phyloP scores from a whole-genome alignment of 2,113 vertebrate genomes.

The Probosciger aterrimus region DNA sequence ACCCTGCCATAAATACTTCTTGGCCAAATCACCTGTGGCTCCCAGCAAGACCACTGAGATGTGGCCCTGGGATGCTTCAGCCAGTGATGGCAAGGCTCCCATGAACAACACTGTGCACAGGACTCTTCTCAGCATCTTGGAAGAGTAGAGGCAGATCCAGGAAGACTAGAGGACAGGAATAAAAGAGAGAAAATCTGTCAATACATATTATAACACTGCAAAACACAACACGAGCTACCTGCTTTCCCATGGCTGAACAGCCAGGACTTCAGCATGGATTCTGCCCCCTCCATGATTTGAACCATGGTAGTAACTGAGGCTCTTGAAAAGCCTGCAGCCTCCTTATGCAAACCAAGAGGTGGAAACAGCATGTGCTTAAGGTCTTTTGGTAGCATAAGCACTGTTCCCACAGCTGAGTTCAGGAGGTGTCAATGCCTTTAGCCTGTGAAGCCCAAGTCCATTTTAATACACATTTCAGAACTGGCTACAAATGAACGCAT shows the following conservation, averaged over 20 bases:
- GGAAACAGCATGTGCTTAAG: neutral
- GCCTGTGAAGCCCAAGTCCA: neutral
- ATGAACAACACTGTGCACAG: conserved; percentile 67
- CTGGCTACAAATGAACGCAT: neutral
- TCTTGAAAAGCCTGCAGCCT: neutral
- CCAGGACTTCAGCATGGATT: neutral
- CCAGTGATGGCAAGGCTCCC: conserved; percentile 38
- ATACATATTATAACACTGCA: neutral
- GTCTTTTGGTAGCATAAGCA: neutral
- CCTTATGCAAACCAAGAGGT: neutral
- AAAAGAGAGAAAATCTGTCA: neutral
- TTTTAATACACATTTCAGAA: neutral
- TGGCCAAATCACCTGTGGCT: conserved; percentile 91
- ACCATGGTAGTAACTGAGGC: neutral
- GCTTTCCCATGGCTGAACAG: neutral
- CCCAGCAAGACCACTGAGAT: conserved; percentile 88
- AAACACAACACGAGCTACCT: neutral
- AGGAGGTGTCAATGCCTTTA: neutral
- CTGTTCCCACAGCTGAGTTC: neutral
- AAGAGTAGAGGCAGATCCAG: neutral
- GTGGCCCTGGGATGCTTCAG: conserved; percentile 74
- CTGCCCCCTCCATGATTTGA: neutral
- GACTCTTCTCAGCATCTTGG: conserved; percentile 70
- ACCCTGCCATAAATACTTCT: conserved; percentile 94
- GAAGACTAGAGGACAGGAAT: neutral